A percentile compares a stretch with the other conserved stretches of the same genome.
phyloP scores from a whole-genome alignment of 2,113 vertebrate genomes.

The Raja brachyura region DNA sequence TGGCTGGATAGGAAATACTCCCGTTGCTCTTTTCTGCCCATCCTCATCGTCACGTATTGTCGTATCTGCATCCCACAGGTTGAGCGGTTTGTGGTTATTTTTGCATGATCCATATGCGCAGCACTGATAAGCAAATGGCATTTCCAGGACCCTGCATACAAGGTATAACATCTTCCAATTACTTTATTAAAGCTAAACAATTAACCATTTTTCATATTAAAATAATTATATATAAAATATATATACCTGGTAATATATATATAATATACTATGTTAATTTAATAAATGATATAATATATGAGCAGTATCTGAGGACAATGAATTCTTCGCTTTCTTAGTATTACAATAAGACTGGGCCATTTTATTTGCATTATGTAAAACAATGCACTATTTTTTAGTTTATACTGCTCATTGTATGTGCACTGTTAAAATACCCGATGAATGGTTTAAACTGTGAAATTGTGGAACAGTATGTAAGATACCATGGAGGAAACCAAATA shows the following conservation, averaged over 20 bases:
- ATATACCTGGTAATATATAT: too few relatives aligned
- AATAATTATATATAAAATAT: too few relatives aligned
- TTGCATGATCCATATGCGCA: conserved; percentile 77
- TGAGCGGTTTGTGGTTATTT: conserved; percentile 60
- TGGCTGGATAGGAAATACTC: conserved; percentile 63
- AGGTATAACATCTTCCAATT: not conserved
- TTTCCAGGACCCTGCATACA: conserved; percentile 74
- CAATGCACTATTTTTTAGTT: not conserved
- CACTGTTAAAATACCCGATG: not conserved
- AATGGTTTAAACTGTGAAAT: not conserved
- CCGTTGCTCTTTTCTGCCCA: conserved; percentile 63
- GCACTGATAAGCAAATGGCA: conserved; percentile 90
- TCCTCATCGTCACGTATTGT: conserved; percentile 65
- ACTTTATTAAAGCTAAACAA: not conserved
- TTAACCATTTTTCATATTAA: too few relatives aligned
- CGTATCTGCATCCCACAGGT: conserved; percentile 66
- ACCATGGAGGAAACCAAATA: not conserved
- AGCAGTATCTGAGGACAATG: not conserved
- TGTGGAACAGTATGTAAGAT: not conserved
- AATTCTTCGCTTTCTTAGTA: not conserved
- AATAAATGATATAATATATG: not conserved
- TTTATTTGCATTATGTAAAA: not conserved
- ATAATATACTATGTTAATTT: too few relatives aligned
- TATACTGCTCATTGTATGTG: not conserved
- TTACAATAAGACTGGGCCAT: not conserved